Evolutionary conservation across 2,797 vertebrate species (phyloP).

Genomic region (Intellagama lesueurii): DNA sequence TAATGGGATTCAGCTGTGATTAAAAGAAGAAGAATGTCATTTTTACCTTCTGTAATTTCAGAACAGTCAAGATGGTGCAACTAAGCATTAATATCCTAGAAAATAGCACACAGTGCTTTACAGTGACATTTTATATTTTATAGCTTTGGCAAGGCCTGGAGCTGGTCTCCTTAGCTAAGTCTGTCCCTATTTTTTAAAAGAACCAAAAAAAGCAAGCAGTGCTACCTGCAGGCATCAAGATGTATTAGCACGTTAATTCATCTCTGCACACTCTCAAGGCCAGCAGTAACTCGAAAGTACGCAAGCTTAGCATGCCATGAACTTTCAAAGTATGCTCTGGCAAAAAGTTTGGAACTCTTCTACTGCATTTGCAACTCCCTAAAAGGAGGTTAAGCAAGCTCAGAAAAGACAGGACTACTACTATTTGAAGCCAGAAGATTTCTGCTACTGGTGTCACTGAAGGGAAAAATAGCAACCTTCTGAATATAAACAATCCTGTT

Average conservation of each 20-base stretch:
- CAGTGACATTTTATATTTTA: neutral
- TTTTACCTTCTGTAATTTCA: constrained; percentile 25
- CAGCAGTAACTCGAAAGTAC: constrained; percentile 51
- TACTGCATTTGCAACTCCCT: constrained; percentile 41
- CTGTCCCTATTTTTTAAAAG: constrained; percentile 48
- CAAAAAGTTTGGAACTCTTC: constrained; percentile 49
- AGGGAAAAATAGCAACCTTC: constrained; percentile 57
- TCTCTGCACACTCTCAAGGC: constrained; percentile 21
- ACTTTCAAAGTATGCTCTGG: constrained; percentile 49
- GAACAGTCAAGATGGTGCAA: neutral
- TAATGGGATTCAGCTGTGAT: constrained; percentile 14
- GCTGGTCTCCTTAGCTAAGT: constrained; percentile 48
- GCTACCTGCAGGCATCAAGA: constrained; percentile 56
- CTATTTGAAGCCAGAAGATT: constrained; percentile 65
- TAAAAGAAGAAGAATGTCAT: constrained; percentile 22
- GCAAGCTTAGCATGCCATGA: constrained; percentile 27
- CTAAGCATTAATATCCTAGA: neutral
- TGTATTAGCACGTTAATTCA: constrained; percentile 63
- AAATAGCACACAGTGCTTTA: neutral
- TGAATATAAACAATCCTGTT: constrained; percentile 55
- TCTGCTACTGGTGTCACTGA: constrained; percentile 55
- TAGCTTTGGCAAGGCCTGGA: constrained; percentile 40
- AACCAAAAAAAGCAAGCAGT: constrained; percentile 54
- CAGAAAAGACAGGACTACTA: constrained; percentile 25
- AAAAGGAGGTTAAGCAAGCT: constrained; percentile 48